Conservation (phyloP, 2,888 invertebrate species). For the Bombyx huttoni region DNA sequence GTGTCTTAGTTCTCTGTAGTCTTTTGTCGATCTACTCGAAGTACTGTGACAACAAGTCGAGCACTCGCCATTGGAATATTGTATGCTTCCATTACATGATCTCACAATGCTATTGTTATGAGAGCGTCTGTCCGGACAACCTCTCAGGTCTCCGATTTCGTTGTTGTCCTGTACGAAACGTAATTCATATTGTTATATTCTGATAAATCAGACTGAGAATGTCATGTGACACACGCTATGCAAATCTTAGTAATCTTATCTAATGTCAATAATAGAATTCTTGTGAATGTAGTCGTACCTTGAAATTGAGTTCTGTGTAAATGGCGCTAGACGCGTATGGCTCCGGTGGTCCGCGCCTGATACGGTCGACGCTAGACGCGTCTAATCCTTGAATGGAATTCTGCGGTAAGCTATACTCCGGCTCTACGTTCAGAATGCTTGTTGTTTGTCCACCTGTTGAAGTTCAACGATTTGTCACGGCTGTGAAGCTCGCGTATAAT, state of each 20-base stretch:
- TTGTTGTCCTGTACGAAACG: constrained; percentile 56
- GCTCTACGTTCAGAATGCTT: constrained; percentile 57
- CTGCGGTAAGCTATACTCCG: constrained; percentile 63
- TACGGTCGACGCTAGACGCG: constrained; percentile 53
- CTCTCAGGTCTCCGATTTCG: constrained; percentile 58
- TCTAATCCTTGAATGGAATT: constrained; percentile 64
- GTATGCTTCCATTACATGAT: constrained; percentile 63
- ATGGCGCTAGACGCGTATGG: constrained; percentile 66
- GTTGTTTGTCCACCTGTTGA: constrained; percentile 56
- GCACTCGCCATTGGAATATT: constrained; percentile 64
- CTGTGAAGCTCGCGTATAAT: too few species aligned
- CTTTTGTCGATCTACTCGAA: constrained; percentile 62
- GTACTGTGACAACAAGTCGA: constrained; percentile 66
- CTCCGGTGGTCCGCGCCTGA: constrained; percentile 58
- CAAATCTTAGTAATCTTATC: constrained; percentile 53
- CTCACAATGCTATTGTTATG: constrained; percentile 68
- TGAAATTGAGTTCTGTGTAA: constrained; percentile 70
- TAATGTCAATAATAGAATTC: constrained; percentile 31
- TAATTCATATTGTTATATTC: constrained; percentile 25
- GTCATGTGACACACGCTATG: constrained; percentile 25
- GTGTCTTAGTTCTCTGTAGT: constrained; percentile 57
- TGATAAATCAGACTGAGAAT: constrained; percentile 9
- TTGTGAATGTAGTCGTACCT: constrained; percentile 60
- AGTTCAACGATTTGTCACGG: not conserved
- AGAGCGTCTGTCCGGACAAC: constrained; percentile 59